Conservation (phyloP, 2,113 vertebrate species). For the Labrus mixtus region DNA sequence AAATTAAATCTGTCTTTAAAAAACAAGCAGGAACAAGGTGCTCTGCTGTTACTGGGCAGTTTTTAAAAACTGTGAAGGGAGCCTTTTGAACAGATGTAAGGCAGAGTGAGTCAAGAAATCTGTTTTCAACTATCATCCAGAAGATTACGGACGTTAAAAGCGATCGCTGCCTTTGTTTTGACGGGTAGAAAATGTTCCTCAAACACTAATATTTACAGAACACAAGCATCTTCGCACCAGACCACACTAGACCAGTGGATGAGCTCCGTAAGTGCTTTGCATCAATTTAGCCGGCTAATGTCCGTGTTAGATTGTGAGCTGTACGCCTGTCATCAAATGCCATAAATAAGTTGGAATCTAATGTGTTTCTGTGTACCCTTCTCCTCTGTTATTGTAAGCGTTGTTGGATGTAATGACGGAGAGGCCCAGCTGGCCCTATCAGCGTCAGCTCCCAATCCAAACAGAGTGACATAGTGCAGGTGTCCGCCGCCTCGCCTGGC, state of each 20-base stretch:
- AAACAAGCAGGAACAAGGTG: not conserved
- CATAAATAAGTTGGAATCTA: constrained; percentile 77
- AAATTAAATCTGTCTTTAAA: constrained; percentile 3
- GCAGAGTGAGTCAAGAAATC: constrained; percentile 78
- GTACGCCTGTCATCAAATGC: constrained; percentile 73
- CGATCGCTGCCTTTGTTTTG: constrained; percentile 82
- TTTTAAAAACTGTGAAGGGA: constrained; percentile 17
- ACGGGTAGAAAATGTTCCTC: constrained; percentile 83
- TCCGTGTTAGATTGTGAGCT: constrained; percentile 74
- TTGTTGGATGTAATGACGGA: constrained; percentile 72
- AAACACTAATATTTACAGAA: constrained; percentile 83
- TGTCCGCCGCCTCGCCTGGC: constrained; percentile 84
- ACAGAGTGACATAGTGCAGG: constrained; percentile 90
- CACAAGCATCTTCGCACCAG: constrained; percentile 81
- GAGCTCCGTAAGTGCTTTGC: constrained; percentile 80
- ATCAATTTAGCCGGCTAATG: constrained; percentile 80
- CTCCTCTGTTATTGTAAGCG: constrained; percentile 81
- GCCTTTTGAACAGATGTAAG: constrained; percentile 72
- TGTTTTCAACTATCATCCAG: constrained; percentile 78
- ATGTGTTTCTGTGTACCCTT: constrained; percentile 81
- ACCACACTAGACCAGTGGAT: constrained; percentile 66
- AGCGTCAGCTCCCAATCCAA: constrained; percentile 83
- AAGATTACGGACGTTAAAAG: constrained; percentile 84
- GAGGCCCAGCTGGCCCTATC: constrained; percentile 81
- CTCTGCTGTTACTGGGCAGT: not conserved